These are phyloP conservation scores for Drosophila pseudoananassae DNA, from an alignment of 1,140 invertebrate genomes.

Conservation along the genomic window DNA sequence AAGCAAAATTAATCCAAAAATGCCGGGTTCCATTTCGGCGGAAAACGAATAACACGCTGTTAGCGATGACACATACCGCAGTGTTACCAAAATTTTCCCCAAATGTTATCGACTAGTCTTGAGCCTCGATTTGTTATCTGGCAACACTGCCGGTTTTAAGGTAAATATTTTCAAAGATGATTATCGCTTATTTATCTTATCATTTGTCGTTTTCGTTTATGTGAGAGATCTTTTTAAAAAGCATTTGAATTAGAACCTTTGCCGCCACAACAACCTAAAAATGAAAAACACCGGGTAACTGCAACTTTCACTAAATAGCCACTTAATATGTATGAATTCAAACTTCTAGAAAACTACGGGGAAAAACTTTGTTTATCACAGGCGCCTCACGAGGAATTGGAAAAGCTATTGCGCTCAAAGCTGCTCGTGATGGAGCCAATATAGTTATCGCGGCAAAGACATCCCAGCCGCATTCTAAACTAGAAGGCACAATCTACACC, in stretches of 20 bases:
- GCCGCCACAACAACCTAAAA: background rate
- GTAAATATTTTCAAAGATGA: too few relatives aligned
- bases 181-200: background rate
- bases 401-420: conserved; percentile 97
- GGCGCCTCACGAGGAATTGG: conserved; percentile 99
- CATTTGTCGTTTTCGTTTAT: background rate
- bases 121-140: too few relatives aligned
- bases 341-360: conserved; percentile 90
- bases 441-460: conserved; percentile 98
- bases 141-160: too few relatives aligned
- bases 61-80: background rate
- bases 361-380: conserved; percentile 97
- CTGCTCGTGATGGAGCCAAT: conserved; percentile 97
- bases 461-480: conserved; percentile 96
- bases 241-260: background rate
- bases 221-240: background rate
- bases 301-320: background rate
- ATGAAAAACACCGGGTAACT: conserved; percentile 1
- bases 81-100: background rate
- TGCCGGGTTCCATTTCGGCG: conserved; percentile 9
- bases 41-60: conserved; percentile 10
- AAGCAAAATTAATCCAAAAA: conserved; percentile 53
- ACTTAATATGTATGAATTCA: background rate
- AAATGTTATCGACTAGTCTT: background rate
- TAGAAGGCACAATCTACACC: conserved; percentile 98